Evolutionary conservation across 2,797 vertebrate genomes (phyloP).

Genomic region (Crenuchus spilurus): DNA sequence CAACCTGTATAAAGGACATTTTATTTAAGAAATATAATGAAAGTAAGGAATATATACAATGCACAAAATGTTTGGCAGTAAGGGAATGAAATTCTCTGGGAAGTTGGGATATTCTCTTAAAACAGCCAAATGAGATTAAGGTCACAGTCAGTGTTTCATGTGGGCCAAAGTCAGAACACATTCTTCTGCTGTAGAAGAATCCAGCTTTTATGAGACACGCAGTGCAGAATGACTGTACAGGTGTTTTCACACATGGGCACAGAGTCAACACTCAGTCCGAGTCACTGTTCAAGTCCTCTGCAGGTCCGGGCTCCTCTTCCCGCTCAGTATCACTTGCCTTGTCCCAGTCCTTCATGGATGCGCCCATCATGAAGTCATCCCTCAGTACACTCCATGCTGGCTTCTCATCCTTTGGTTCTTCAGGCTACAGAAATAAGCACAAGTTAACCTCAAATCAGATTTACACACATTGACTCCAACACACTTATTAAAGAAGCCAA

Average conservation of each 20-base stretch:
- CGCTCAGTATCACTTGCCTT: slow-evolving; percentile 79
- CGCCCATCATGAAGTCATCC: slow-evolving; percentile 97
- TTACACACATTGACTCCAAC: no score
- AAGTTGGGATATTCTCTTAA: neutral
- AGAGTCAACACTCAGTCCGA: slow-evolving; percentile 62
- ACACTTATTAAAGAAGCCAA: no score
- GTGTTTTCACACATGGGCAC: neutral
- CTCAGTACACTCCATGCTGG: slow-evolving; percentile 88
- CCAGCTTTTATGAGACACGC: neutral
- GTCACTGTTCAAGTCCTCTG: slow-evolving; percentile 67
- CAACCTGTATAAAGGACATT: neutral
- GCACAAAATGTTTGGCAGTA: neutral
- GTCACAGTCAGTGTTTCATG: neutral
- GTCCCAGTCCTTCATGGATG: slow-evolving; percentile 98
- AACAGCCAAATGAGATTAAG: neutral
- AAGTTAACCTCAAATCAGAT: neutral
- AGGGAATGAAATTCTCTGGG: neutral
- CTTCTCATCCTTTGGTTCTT: slow-evolving; percentile 71
- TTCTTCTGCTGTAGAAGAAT: neutral
- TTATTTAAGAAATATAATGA: neutral
- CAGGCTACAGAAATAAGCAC: slow-evolving; percentile 55
- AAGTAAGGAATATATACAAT: slow-evolving; percentile 8
- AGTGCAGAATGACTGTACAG: neutral
- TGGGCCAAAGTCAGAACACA: neutral
- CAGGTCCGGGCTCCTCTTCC: slow-evolving; percentile 18